Evolutionary conservation across 2,113 vertebrate genomes (phyloP), one percentile per base, ranked within the genome.

Genomic region (Paralichthys olivaceus): DNA sequence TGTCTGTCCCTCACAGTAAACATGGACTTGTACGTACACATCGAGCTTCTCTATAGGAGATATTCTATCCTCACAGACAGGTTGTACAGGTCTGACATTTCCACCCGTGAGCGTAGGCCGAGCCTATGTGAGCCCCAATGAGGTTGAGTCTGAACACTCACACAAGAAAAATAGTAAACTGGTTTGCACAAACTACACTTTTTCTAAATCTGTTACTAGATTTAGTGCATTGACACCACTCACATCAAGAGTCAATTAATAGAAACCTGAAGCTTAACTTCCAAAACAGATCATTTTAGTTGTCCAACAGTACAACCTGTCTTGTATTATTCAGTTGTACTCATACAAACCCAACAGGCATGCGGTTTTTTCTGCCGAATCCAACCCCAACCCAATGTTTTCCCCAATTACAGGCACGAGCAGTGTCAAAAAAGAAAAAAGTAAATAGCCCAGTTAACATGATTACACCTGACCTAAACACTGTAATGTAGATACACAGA

Each of bases 71-170:
- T 7, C 47, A 49, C 17, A 65, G 83, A 74, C 81, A n/a, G 77
- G 51, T 66, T 84, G 78, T 79, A 78, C 70, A 89, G 79, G 77
- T 86, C 81, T 90, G 88, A 87, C 90, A 69, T 84, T 81, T 83
- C 49, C 49, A 22, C 29, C 72, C 84, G 82, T 90, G 88, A 89
- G 76, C 58, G 73, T 74, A 11, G 77, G 51, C 64, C 25, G 40
- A 82, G 68, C 75, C 40, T 43, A 8, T 43, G 13, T 11, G 8
- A 37, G 34, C 34, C 34, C 9, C 23, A 26, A 7, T 4, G 20
- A 43, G 40, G 40, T 2, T 60, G 19, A 29, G 15, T 9, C 57
- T 22, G n/a, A 37, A 23, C 25, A 49, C 2, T 40, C 17, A n/a
- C 13, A 34, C 4, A 25, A 5, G 32, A 47, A 25, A 12, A 62